Conservation (phyloP, 2,113 vertebrate genomes). For the Sitta europaea region DNA sequence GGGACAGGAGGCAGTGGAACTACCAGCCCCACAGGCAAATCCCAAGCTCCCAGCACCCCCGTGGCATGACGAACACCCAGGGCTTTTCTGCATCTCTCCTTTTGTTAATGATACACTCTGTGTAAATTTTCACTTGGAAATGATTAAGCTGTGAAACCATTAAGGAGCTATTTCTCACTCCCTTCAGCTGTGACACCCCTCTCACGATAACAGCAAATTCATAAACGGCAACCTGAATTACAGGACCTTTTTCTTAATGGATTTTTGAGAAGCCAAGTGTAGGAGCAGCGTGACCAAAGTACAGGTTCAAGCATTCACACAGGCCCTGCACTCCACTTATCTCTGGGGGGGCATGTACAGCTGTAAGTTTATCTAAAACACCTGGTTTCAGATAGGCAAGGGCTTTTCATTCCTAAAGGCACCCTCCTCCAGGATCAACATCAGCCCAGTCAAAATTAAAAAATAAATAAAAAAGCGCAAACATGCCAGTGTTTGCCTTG, state of each 20-base stretch:
- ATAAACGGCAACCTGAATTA: background rate
- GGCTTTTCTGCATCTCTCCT: background rate
- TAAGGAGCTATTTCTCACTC: conserved; percentile 24
- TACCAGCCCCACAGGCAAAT: background rate
- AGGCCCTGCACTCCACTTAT: background rate
- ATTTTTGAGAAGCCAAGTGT: background rate
- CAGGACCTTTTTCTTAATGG: background rate
- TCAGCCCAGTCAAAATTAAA: background rate
- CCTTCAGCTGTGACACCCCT: background rate
- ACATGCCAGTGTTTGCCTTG: background rate
- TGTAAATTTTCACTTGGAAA: conserved; percentile 7
- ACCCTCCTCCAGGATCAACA: conserved; percentile 16
- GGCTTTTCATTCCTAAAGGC: background rate
- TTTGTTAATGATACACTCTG: background rate
- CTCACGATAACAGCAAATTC: background rate
- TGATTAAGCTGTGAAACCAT: background rate
- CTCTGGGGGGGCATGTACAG: background rate
- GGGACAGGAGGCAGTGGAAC: background rate
- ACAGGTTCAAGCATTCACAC: background rate
- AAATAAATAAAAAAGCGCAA: background rate
- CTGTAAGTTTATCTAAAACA: conserved; percentile 4
- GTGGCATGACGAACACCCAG: background rate
- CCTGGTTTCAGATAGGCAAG: background rate
- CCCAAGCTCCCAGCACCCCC: background rate
- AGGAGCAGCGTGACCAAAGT: background rate